A percentile compares a stretch with the other conserved stretches of the same genome.
These are phyloP conservation scores for Candoia aspera DNA, from an alignment of 2,113 vertebrate genomes.

Conservation along the genomic window DNA sequence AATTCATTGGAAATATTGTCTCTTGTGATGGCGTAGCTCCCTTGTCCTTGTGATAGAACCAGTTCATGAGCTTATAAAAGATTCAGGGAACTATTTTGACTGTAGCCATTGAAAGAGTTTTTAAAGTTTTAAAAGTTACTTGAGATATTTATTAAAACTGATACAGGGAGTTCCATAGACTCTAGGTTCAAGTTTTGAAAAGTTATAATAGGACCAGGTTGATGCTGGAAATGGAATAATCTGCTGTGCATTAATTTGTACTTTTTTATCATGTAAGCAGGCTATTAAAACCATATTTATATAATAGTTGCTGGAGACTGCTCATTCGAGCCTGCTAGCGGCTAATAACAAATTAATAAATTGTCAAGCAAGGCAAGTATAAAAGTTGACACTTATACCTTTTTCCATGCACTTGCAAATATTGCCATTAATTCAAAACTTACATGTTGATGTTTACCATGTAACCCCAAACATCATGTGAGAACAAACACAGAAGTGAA, in stretches of 20 bases:
- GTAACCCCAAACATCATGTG: slow-evolving; percentile 51
- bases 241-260: not conserved
- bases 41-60: not conserved
- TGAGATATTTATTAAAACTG: not conserved
- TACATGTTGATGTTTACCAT: slow-evolving; percentile 51
- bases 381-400: slow-evolving; percentile 35
- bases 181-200: not conserved
- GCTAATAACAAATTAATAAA: slow-evolving; percentile 44
- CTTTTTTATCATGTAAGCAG: not conserved
- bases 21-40: not conserved
- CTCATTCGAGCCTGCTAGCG: slow-evolving; percentile 37
- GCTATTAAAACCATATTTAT: slow-evolving; percentile 35
- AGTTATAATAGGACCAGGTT: not conserved
- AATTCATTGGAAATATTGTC: not conserved
- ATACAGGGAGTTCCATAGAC: not conserved
- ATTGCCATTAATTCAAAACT: slow-evolving; percentile 37
- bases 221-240: not conserved
- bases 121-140: not conserved
- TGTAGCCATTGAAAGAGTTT: not conserved
- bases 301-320: slow-evolving; percentile 12
- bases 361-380: not conserved
- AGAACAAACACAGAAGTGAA: slow-evolving; percentile 55
- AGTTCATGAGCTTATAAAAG: not conserved
- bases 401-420: slow-evolving; percentile 4
- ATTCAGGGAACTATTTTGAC: not conserved